Evolutionary conservation across 2,797 vertebrate genomes (phyloP).

Genomic region (Acanthiza pusilla): DNA sequence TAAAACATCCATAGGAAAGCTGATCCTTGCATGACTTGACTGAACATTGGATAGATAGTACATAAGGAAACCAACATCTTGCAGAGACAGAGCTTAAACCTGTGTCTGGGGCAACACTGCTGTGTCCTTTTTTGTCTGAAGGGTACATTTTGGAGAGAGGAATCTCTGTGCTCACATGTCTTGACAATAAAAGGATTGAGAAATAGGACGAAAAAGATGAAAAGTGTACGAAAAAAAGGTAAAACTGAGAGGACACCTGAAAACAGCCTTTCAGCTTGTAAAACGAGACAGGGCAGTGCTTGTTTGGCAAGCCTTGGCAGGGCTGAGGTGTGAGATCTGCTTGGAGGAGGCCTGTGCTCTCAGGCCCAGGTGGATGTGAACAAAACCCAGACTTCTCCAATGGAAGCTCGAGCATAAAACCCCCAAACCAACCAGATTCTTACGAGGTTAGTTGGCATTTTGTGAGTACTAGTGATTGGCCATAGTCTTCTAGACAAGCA

Average conservation of each 20-base stretch:
- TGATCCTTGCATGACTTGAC: not conserved
- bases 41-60: not conserved
- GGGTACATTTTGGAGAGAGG: not conserved
- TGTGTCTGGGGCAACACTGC: not conserved
- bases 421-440: not conserved
- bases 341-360: not conserved
- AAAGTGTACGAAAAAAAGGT: not conserved
- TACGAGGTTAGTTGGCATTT: not conserved
- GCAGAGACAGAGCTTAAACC: not conserved
- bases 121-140: not conserved
- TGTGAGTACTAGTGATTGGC: not conserved
- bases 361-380: not conserved
- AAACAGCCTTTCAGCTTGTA: not conserved
- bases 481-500: not conserved
- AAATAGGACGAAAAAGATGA: not conserved
- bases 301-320: not conserved
- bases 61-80: not conserved
- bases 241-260: not conserved
- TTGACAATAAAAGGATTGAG: not conserved
- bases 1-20: not conserved
- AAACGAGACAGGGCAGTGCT: not conserved
- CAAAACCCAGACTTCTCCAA: not conserved
- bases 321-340: not conserved
- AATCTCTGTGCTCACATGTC: not conserved
- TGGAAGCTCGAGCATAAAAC: not conserved